A percentile compares a stretch with the other conserved stretches of the same genome.
phyloP scores from a whole-genome alignment of 1,140 invertebrate genomes.

The Hyles euphorbiae region DNA sequence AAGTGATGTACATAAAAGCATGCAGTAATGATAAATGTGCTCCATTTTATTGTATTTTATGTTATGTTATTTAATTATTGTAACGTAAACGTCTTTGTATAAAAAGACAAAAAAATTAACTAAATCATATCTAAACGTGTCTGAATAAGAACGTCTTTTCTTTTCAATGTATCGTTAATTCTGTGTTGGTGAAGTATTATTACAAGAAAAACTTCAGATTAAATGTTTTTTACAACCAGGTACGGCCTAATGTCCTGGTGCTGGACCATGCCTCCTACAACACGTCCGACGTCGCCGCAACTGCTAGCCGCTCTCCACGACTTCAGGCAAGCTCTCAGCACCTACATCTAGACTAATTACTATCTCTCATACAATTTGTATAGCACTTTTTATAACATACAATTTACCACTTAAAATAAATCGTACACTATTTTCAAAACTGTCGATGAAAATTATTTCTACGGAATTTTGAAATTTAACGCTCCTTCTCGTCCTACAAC shows the following conservation, averaged over 20 bases:
- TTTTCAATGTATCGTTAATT: too few relatives aligned
- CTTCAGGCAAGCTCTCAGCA: conserved; percentile 89
- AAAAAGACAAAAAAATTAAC: too few relatives aligned
- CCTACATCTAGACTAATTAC: conserved; percentile 78
- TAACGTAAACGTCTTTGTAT: too few relatives aligned
- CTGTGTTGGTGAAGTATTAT: too few relatives aligned
- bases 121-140: too few relatives aligned
- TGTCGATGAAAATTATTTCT: not conserved
- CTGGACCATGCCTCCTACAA: conserved; percentile 87
- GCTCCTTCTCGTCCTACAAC: not conserved
- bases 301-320: conserved; percentile 91
- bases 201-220: not conserved
- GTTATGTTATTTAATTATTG: too few relatives aligned
- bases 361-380: not conserved
- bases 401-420: conserved; percentile 6
- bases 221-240: conserved; percentile 68
- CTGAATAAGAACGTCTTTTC: too few relatives aligned
- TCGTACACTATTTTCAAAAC: not conserved
- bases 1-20: too few relatives aligned
- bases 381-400: not conserved
- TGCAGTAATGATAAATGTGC: too few relatives aligned
- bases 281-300: conserved; percentile 90
- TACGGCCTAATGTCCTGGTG: conserved; percentile 95
- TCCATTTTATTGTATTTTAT: too few relatives aligned
- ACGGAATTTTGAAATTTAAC: conserved; percentile 2